phyloP scores from a whole-genome alignment of 2,113 vertebrate species.

The Salvelinus alpinus region DNA sequence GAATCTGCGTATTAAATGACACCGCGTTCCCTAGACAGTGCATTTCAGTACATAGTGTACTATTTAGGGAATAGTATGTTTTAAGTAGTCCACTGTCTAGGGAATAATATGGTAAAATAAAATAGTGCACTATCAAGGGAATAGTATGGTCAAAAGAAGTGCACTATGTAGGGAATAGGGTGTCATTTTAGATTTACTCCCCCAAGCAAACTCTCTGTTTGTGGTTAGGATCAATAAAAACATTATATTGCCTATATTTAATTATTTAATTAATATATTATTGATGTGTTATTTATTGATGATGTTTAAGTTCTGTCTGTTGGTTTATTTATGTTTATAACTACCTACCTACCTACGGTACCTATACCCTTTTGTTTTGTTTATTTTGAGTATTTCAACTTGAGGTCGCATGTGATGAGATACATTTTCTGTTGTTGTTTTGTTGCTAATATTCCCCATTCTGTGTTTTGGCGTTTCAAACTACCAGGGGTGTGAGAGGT shows the following conservation, averaged over 20 bases:
- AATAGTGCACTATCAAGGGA: neutral
- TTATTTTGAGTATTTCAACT: slow-evolving; percentile 34
- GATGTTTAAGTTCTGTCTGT: slow-evolving; percentile 38
- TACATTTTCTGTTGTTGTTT: slow-evolving; percentile 52
- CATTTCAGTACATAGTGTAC: too few relatives aligned
- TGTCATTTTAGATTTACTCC: neutral
- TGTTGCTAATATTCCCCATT: slow-evolving; percentile 25
- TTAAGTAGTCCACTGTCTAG: too few relatives aligned
- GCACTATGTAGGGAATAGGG: too few relatives aligned
- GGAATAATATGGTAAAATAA: neutral
- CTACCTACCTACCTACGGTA: slow-evolving; percentile 36
- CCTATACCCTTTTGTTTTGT: slow-evolving; percentile 31
- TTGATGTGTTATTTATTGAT: slow-evolving; percentile 50
- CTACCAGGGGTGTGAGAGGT: slow-evolving; percentile 44
- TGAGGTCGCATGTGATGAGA: slow-evolving; percentile 55
- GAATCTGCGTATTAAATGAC: too few relatives aligned
- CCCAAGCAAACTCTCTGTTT: slow-evolving; percentile 32
- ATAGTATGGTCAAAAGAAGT: too few relatives aligned
- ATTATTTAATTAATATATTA: slow-evolving; percentile 26
- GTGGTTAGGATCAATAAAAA: slow-evolving; percentile 6
- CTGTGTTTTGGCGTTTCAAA: slow-evolving; percentile 54
- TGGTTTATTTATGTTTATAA: slow-evolving; percentile 32
- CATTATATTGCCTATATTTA: slow-evolving; percentile 28
- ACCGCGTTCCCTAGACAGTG: too few relatives aligned
- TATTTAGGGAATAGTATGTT: too few relatives aligned